Base-by-base conservation (phyloP, 2,888 invertebrate species). In the Acanthopleura granulata region DNA sequence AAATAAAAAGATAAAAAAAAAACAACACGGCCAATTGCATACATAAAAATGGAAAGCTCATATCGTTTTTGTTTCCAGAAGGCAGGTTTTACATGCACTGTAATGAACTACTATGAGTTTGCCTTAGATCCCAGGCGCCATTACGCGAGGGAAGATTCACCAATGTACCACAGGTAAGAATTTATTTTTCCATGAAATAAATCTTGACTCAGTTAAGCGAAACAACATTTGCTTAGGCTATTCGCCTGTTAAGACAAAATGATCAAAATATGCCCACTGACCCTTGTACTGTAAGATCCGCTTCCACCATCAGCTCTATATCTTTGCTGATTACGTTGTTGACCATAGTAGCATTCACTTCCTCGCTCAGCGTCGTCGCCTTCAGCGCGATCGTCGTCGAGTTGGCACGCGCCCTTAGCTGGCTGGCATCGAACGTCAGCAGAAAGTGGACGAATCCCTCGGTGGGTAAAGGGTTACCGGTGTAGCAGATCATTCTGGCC, bases 391-490 rank as follows among this genome's bases (percentile, higher is more conserved):
- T n/a, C 3, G 22, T 57, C n/a, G 22, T 57, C 18, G 57, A 6
- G 6, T 57, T 57, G 57, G 18, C 1, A 6, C 22, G n/a, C 12
- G 57, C 22, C 12, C 57, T 57, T 12, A 57, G 18, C n/a, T 22
- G 6, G 22, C 57, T 57, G 3, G 12, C 22, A 12, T 73, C 40
- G n/a, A 61, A 73, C 73, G 27, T 61, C 49, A 73, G n/a, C 1
- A 73, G 18, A 61, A 73, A 73, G 22, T 57, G 22, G 18, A 62
- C 57, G 18, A 49, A 57, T 18, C 22, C 49, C 1, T 61, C 49
- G n/a, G 40, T 29, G 4, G 15, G n/a, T 15, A 73, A 30, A 27
- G 73, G 73, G 73, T 73, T 73, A 14, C 61, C 73, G 22, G 61
- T 25, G 22, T 61, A 29, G n/a, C 73, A 73, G 1, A 61, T 61